These are phyloP conservation scores for Hystrix brachyura DNA, from an alignment of 2,113 vertebrate genomes.

Conservation along the genomic window DNA sequence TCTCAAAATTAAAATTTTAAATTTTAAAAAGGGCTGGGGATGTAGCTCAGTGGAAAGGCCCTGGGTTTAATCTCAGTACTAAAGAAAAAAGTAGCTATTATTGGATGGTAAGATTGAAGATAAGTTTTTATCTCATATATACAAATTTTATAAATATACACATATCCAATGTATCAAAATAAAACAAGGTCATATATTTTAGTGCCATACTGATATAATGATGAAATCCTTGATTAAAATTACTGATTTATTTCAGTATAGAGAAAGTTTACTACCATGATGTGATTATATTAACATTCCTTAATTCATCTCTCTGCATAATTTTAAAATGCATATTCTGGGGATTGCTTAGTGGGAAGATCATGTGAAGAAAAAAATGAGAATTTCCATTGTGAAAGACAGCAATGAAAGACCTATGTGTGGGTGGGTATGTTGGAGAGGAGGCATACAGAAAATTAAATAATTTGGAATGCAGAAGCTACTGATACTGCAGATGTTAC, in stretches of 20 bases:
- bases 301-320: background rate
- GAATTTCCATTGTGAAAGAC: background rate
- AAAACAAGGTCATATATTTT: background rate
- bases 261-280: background rate
- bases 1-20: background rate
- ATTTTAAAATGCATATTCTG: constrained; percentile 2
- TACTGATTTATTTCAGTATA: background rate
- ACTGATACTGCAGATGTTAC: background rate
- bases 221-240: constrained; percentile 23
- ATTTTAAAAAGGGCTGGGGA: background rate
- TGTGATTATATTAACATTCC: background rate
- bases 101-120: background rate
- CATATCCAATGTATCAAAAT: background rate
- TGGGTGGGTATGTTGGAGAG: background rate
- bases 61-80: background rate
- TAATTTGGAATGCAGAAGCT: background rate
- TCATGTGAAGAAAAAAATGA: background rate
- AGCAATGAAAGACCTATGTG: background rate
- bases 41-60: background rate
- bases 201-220: background rate
- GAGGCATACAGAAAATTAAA: background rate
- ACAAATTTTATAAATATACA: background rate
- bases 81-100: background rate
- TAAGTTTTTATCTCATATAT: background rate
- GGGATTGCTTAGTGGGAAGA: background rate